Percentiles rank a stretch among this genome's conserved stretches.
These are phyloP conservation scores for Haliclystus octoradiatus DNA, from an alignment of 30 jellyfish, hydroid and myxozoan species.

Conservation along the genomic window DNA sequence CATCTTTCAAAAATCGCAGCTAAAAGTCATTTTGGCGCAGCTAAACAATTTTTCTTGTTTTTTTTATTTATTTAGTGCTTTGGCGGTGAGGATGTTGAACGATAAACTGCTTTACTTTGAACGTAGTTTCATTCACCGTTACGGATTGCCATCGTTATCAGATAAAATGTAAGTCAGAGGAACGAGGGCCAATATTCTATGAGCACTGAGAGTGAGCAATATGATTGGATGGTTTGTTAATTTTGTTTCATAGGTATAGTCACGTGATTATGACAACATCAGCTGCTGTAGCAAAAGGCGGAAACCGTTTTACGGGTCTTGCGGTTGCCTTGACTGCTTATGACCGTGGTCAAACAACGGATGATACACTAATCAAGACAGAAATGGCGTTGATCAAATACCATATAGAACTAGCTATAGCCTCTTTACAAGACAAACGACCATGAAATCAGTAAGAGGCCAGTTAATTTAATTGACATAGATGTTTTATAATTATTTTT, in stretches of 20 bases:
- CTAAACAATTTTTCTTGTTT: slow-evolving; percentile 7
- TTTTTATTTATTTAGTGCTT: neutral
- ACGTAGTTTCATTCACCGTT: neutral
- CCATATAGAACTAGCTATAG: slow-evolving; percentile 36
- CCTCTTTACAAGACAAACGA: slow-evolving; percentile 18
- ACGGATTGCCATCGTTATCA: neutral
- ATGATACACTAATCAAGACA: slow-evolving; percentile 67
- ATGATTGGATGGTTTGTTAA: neutral
- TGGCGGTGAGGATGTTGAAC: neutral
- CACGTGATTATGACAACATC: slow-evolving; percentile 67
- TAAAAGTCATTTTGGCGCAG: slow-evolving; percentile 15
- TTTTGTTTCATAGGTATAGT: slow-evolving; percentile 7
- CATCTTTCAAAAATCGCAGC: no score
- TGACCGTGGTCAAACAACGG: slow-evolving; percentile 21
- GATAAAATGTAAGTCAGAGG: neutral
- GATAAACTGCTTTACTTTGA: neutral
- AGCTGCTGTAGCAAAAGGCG: slow-evolving; percentile 15
- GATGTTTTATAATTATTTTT: neutral
- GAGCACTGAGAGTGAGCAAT: neutral
- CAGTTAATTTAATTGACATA: no score
- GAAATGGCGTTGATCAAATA: slow-evolving; percentile 41
- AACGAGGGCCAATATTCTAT: neutral
- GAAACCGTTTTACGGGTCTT: slow-evolving; percentile 57
- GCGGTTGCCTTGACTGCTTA: slow-evolving; percentile 65
- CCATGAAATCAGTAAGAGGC: no score